phyloP scores from a whole-genome alignment of 2,113 vertebrate genomes.

The Illadopsis cleaveri region DNA sequence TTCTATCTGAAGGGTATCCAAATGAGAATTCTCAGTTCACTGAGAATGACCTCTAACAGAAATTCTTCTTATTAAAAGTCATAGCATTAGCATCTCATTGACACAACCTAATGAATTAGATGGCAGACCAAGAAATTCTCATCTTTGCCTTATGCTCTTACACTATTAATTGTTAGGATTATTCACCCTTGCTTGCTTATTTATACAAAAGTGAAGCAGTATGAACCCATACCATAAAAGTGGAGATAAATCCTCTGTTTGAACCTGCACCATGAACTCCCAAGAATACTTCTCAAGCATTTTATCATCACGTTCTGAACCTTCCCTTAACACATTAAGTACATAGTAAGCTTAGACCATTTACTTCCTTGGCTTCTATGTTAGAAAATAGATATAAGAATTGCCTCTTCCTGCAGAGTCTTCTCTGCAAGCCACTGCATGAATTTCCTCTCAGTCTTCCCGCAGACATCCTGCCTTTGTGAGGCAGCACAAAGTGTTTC shows the following conservation, averaged over 20 bases:
- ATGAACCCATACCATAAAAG: background rate
- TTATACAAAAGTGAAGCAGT: background rate
- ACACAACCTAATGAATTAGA: background rate
- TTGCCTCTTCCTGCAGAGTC: background rate
- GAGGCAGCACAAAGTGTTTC: background rate
- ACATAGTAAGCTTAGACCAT: background rate
- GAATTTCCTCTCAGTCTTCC: background rate
- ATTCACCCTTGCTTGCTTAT: background rate
- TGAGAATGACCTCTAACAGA: background rate
- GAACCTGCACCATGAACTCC: background rate
- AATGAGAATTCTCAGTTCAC: background rate
- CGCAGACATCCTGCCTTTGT: constrained; percentile 34
- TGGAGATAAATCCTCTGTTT: background rate
- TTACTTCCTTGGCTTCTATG: background rate
- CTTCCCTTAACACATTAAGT: background rate
- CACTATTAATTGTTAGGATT: background rate
- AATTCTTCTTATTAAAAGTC: background rate
- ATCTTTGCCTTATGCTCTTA: background rate
- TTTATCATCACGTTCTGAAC: background rate
- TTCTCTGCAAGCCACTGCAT: background rate
- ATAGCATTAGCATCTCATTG: background rate
- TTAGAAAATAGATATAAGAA: constrained; percentile 14
- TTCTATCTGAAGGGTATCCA: background rate
- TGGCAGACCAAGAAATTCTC: background rate
- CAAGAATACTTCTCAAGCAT: background rate